These are phyloP conservation scores for Beroe forskalii DNA, from an alignment of 37 sponge, comb jelly and placozoan species.

Conservation along the genomic window DNA sequence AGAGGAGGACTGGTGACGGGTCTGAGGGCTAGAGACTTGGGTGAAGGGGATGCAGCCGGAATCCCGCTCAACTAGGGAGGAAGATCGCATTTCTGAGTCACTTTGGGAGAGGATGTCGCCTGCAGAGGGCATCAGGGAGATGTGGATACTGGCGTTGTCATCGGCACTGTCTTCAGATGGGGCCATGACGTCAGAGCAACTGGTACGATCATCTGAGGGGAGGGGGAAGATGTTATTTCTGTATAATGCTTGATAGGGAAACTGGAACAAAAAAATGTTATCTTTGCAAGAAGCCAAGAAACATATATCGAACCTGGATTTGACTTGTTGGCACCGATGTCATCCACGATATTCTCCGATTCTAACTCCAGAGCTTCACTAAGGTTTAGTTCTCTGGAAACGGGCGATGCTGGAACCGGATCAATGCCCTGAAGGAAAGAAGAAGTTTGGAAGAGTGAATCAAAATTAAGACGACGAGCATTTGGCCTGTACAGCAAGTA, in stretches of 20 bases:
- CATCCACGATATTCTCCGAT: constrained; percentile 11
- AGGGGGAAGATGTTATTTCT: too few species aligned
- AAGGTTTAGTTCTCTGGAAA: constrained; percentile 27
- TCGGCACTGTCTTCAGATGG: background rate
- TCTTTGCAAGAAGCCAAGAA: too few species aligned
- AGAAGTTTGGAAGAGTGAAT: too few species aligned
- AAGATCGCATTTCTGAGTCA: background rate
- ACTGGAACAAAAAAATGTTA: too few species aligned
- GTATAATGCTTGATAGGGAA: too few species aligned
- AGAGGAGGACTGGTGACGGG: background rate
- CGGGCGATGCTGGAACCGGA: background rate
- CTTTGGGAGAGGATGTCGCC: constrained; percentile 8
- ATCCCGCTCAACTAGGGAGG: background rate
- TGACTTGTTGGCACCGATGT: background rate
- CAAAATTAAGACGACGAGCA: too few species aligned
- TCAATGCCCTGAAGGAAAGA: background rate
- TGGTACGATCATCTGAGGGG: background rate
- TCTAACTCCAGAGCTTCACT: constrained; percentile 23
- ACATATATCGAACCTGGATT: background rate
- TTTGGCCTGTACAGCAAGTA: too few species aligned
- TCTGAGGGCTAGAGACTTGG: background rate
- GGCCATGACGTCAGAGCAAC: background rate
- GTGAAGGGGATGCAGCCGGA: background rate
- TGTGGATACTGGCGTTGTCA: constrained; percentile 36
- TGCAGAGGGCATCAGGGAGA: constrained; percentile 15